Conservation (phyloP, 2,888 invertebrate genomes). For the Epicampocera succincta region DNA sequence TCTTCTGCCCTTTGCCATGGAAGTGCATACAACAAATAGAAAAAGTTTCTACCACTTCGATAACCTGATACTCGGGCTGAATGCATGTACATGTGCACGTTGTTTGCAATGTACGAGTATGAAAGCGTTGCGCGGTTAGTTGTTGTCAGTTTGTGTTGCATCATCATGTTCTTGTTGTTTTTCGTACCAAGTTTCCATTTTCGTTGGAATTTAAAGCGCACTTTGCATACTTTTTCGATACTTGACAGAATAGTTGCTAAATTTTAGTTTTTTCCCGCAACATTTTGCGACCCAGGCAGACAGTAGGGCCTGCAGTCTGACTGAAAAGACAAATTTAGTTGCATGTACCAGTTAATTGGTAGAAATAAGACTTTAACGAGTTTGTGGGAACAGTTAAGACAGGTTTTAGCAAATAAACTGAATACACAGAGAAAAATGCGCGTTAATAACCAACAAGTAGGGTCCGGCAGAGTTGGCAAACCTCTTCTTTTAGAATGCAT, state of each 20-base stretch:
- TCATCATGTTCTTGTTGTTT: conserved; percentile 36
- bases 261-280: not conserved
- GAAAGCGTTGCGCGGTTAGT: conserved; percentile 9
- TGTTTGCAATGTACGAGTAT: conserved; percentile 6
- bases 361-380: too few relatives aligned
- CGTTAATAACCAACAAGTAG: too few relatives aligned
- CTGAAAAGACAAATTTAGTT: too few relatives aligned
- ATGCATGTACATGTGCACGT: conserved; percentile 14
- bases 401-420: too few relatives aligned
- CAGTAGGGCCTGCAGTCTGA: not conserved
- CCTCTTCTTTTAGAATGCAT: too few relatives aligned
- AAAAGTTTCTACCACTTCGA: conserved; percentile 10
- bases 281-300: not conserved
- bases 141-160: conserved; percentile 34
- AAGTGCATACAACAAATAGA: conserved; percentile 5
- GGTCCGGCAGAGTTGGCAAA: too few relatives aligned
- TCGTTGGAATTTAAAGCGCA: conserved; percentile 37
- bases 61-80: conserved; percentile 31
- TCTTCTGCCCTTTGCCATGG: conserved; percentile 39
- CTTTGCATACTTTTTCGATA: conserved; percentile 9
- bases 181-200: conserved; percentile 32
- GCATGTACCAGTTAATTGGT: too few relatives aligned
- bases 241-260: conserved; percentile 9
- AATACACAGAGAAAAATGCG: too few relatives aligned
- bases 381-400: too few relatives aligned